Evolutionary conservation across 2,797 vertebrate genomes (phyloP), one percentile per base, ranked within the genome.

Genomic region (Takifugu rubripes): DNA sequence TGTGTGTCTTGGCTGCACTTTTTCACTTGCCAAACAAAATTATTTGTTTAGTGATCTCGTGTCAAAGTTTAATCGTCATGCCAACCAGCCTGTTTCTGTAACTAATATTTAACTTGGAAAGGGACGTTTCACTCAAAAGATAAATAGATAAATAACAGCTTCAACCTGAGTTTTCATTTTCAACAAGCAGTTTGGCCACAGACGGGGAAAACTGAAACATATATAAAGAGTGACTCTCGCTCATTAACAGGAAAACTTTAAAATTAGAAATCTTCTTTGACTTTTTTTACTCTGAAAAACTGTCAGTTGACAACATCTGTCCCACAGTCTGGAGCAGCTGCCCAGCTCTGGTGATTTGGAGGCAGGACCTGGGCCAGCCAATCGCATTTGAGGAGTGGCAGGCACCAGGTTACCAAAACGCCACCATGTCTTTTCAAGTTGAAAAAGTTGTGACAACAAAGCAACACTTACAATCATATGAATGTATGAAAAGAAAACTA

Each of bases 101-200:
- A 59, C 27, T 75, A 83, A 83, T 79, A 52, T 81, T 84, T 72
- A 78, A 79, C 75, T 51, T 17, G 3, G 33, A 49, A 46, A 56
- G 45, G 9, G 5, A 40, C 11, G 24, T 40, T 44, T 44, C 3
- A 3, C 57, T 40, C 5, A 25, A 25, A 27, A 56, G 36, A 40
- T 14, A 40, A 40, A 40, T 7, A 29, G 7, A 29, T 29, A 29
- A 29, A 29, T 29, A 29, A 29, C 27, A 14, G 3, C 33, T 33
- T 11, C 2, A 33, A 33, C 36, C 36, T 40, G 36, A 40, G 14
- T 40, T 40, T 40, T 33, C 31, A 33, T 5, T 2, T 40, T 40
- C 12, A 40, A 48, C 21, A 26, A 14, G 5, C 24, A 47, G 12
- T 49, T 12, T 25, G 9, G 25, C 14, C 47, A 33, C 21, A 9